Evolutionary conservation across 2,797 vertebrate genomes (phyloP).

Genomic region (Phrynocephalus forsythii): DNA sequence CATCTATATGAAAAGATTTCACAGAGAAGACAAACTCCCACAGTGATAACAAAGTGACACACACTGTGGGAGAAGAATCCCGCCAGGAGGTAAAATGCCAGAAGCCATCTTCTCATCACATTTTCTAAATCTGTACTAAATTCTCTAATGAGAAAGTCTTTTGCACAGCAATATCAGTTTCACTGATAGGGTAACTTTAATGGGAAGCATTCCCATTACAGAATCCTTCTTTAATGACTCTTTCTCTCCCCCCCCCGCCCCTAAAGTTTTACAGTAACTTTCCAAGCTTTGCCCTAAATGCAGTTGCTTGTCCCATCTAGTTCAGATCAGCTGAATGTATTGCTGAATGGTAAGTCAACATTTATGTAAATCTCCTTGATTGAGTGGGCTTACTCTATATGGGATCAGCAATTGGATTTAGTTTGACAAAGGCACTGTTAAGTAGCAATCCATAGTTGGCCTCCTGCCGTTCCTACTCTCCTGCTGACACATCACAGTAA

Average conservation of each 20-base stretch:
- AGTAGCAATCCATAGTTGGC: too few relatives aligned
- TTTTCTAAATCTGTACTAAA: slow-evolving; percentile 2
- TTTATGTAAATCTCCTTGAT: too few relatives aligned
- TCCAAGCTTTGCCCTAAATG: too few relatives aligned
- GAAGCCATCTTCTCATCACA: neutral
- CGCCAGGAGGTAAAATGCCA: slow-evolving; percentile 3
- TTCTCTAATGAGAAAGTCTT: neutral
- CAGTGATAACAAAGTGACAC: slow-evolving; percentile 20
- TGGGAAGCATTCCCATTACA: neutral
- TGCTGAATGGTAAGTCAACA: too few relatives aligned
- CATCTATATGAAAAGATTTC: slow-evolving; percentile 5
- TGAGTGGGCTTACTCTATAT: too few relatives aligned
- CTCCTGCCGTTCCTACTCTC: too few relatives aligned
- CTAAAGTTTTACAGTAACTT: neutral
- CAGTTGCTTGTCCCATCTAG: too few relatives aligned
- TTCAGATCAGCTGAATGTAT: too few relatives aligned
- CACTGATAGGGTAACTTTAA: slow-evolving; percentile 1
- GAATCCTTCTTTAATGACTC: neutral
- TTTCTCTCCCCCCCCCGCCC: neutral
- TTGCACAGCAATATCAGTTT: neutral
- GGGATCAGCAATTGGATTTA: too few relatives aligned
- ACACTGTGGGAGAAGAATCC: slow-evolving; percentile 7
- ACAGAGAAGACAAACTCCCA: slow-evolving; percentile 4
- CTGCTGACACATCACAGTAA: too few relatives aligned
- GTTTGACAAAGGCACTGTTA: too few relatives aligned